Conservation (phyloP, 2,113 vertebrate genomes). For the Strix uralensis region DNA sequence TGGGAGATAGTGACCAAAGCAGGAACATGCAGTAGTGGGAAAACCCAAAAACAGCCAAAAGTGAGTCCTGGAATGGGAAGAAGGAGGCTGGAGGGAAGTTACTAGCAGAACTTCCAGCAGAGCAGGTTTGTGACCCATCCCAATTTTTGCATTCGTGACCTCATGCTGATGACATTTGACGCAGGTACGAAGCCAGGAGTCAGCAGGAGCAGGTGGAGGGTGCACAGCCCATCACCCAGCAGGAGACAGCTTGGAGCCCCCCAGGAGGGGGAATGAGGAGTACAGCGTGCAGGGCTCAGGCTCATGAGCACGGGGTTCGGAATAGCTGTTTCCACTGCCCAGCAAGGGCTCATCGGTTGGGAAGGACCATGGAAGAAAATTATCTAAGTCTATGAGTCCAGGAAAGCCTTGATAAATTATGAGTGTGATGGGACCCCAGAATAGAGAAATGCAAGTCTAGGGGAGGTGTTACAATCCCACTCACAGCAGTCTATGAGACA, state of each 20-base stretch:
- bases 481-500: background rate
- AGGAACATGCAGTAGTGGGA: background rate
- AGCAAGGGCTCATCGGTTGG: background rate
- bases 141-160: background rate
- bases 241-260: background rate
- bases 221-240: background rate
- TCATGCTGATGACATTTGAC: background rate
- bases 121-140: background rate
- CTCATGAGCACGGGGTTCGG: background rate
- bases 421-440: background rate
- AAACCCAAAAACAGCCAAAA: background rate
- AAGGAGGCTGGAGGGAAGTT: background rate
- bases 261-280: background rate
- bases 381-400: background rate
- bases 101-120: background rate
- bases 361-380: background rate
- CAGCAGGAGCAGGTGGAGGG: background rate
- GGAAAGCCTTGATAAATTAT: background rate
- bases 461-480: background rate
- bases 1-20: background rate
- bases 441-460: background rate
- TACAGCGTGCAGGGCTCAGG: background rate
- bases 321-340: background rate
- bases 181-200: background rate
- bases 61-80: background rate